Base-by-base conservation (phyloP, 2,797 vertebrate species). In the Delichon dasypus region DNA sequence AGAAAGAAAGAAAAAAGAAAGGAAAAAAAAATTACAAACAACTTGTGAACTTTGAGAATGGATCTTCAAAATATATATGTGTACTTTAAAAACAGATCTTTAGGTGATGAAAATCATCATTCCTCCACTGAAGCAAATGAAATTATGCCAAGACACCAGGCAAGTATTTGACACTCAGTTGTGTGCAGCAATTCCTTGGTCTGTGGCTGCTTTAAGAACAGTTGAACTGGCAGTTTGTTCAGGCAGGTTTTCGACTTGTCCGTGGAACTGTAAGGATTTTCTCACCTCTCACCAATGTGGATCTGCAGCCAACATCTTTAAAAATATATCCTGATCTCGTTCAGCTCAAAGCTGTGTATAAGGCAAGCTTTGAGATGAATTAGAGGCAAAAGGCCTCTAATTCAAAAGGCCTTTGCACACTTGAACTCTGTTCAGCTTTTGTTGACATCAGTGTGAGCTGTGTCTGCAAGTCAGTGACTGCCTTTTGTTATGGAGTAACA, bases 161-260 rank as follows among this genome's bases (percentile, higher is more conserved):
- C 4, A 4, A 88, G 38, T 78, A 88, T 89, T 75, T 95, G 89
- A 93, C 91, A 89, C 85, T 88, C 75, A 50, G 62, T 74, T 88
- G 76, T 50, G 40, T 3, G 7, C 76, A 81, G 55, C 67, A 81
- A 30, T 84, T 93, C 89, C 66, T 73, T 91, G 60, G 26, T 86
- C 88, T 95, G 73, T 34, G 87, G 89, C 66, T 2, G 2, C 51
- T 92, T 94, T 86, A 72, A 3, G 4, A 96, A 81, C 51, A 93
- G 62, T 96, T 75, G 71, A 96, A 95, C 93, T 94, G 95, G 85
- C 85, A 91, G 66, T 92, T 89, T 92, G 87, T 88, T 92, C 87
- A 94, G 92, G 72, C 82, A 93, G 89, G 84, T 95, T 96, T 95
- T 96, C 58, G 26, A 92, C 87, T 95, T 95, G 91, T 94, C 93